These are phyloP conservation scores for Phoxinus dragarum DNA, from an alignment of 2,797 vertebrate species.

Conservation along the genomic window DNA sequence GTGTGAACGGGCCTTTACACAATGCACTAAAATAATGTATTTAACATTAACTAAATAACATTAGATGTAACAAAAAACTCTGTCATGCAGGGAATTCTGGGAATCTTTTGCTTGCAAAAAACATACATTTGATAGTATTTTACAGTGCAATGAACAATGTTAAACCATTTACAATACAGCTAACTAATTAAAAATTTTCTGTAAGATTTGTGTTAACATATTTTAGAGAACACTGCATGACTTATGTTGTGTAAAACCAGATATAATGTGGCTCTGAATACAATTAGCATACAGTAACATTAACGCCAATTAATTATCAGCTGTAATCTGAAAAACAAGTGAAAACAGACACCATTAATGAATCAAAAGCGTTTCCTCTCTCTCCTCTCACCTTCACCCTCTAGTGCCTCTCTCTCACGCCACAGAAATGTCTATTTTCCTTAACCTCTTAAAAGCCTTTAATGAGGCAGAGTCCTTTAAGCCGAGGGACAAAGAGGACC, in stretches of 20 bases:
- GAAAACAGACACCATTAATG: constrained; percentile 1
- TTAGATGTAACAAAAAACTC: background rate
- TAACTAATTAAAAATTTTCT: too few species aligned
- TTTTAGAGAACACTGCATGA: background rate
- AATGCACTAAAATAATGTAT: too few species aligned
- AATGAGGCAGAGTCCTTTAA: constrained; percentile 37
- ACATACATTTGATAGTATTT: background rate
- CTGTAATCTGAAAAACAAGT: background rate
- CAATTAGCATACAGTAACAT: background rate
- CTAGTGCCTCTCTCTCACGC: background rate
- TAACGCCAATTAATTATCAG: background rate
- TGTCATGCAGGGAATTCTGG: background rate
- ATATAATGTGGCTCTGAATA: background rate
- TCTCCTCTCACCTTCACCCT: constrained; percentile 16
- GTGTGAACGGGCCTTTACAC: too few species aligned
- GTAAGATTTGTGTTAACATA: too few species aligned
- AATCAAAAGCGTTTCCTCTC: constrained; percentile 9
- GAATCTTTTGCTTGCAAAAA: constrained; percentile 2
- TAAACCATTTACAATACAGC: background rate
- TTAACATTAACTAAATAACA: background rate
- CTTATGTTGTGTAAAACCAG: background rate
- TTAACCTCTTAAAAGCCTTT: constrained; percentile 33
- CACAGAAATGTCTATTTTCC: constrained; percentile 30
- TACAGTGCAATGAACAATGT: background rate
- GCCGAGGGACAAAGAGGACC: constrained; percentile 68